Conservation (phyloP, 1,140 invertebrate genomes). For the Bombyx mori region ASM3026992v2 NC_085119.1:9169501-9170000, state of each 20-base stretch:
- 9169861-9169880: too few relatives aligned
- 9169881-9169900: too few relatives aligned
- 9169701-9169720: slow-evolving; percentile 80
- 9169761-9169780: background rate
- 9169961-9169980: too few relatives aligned
- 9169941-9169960: too few relatives aligned
- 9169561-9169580: slow-evolving; percentile 82
- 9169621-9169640: slow-evolving; percentile 66
- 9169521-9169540: background rate
- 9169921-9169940: too few relatives aligned
- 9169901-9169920: too few relatives aligned
- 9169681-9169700: slow-evolving; percentile 70
- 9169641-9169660: slow-evolving; percentile 65
- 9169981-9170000: too few relatives aligned
- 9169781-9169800: too few relatives aligned
- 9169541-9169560: slow-evolving; percentile 70
- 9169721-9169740: slow-evolving; percentile 76
- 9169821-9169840: too few relatives aligned
- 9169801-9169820: too few relatives aligned
- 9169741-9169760: slow-evolving; percentile 40
- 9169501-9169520: slow-evolving; percentile 55
- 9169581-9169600: slow-evolving; percentile 80
- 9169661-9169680: slow-evolving; percentile 55
- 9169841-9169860: too few relatives aligned
- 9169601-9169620: slow-evolving; percentile 77